Base-by-base conservation (phyloP, 2,797 vertebrate genomes). In the Eidolon dupreanum region DNA sequence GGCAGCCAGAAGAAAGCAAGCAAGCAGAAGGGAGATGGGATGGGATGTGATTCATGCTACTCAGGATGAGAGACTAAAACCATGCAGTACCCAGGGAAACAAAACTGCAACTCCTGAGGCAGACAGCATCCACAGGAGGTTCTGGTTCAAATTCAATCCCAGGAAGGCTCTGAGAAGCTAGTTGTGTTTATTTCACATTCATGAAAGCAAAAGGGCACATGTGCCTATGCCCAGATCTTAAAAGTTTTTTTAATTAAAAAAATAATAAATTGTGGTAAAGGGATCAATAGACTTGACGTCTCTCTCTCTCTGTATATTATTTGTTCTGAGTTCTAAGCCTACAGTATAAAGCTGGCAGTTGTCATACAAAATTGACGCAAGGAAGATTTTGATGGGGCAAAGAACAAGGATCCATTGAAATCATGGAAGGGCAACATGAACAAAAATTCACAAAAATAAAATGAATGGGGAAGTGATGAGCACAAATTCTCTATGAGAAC, bases 1-100 rank as follows among this genome's bases (percentile, higher is more conserved):
- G 43, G 71, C 70, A 94, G 57, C 68, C 2, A 3, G n/a, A 61
- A 96, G 86, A 97, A 57, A 96, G 41, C 68, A 6, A 93, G 79
- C 33, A 82, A 87, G 81, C 59, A 66, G 79, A 70, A 74, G 46
- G 38, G 61, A 93, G 68, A 96, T 43, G n/a, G 75, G 88, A 82
- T 89, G 65, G 24, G 43, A 53, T 91, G 5, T 97, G 95, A 96
- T 26, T 97, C 95, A 96, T 61, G 26, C 16, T 90, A 10, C 77
- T 86, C n/a, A 51, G 61, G 38, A 94, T 83, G 73, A 96, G 82
- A 81, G 92, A 43, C 88, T 87, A 7, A 85, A 86, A 65, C 36
- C 90, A 94, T 13, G 19, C 22, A 38, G 73, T 41, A 57, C 26
- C 63, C 38, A 71, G 51, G 66, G 87, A n/a, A 68, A 22, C 38